Evolutionary conservation across 1,140 invertebrate genomes (phyloP), one percentile per base, ranked within the genome.

Genomic region (Parasteatoda tepidariorum): DNA sequence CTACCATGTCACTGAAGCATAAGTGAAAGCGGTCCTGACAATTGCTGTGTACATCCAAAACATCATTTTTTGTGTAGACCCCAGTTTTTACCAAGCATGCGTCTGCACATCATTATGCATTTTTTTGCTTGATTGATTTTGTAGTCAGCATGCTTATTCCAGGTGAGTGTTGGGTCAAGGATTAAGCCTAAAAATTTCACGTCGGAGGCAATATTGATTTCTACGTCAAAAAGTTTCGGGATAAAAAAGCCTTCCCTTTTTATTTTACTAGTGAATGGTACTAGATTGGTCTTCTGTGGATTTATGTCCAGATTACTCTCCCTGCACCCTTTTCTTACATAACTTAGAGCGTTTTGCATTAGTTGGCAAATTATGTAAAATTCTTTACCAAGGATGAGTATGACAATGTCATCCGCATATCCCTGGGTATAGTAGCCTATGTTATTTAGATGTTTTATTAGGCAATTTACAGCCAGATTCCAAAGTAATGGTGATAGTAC

Each of bases 11-110:
- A 61, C 57, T 15, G 9, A 22, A 3, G 57, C 7, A 61, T 61
- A 61, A 15, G 57, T 61, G 57, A 61, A 24, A 28, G 24, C 24
- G 26, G 57, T 6, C 26, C 57, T 61, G n/a, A 61, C 57, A 22
- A 3, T 3, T 15, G 26, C 26, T 24, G 7, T 61, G 57, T 61
- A 61, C 2, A 61, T 22, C 57, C 57, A 61, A 2, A 24, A 28
- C 57, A 61, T 61, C n/a, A 61, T 6, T 28, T 61, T 61, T 24
- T 13, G 57, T 61, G n/a, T 61, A 61, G n/a, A 61, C 57, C 57
- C 57, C 57, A 61, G 26, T 22, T 24, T 7, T 22, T 61, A 61
- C 57, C 57, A 61, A 61, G n/a, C n/a, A 28, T 28, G 0, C 57
- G n/a, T n/a, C 57, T 3, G 57, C 57, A 61, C 9, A 22, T 28